These are phyloP conservation scores for Leptoclinus maculatus DNA, from an alignment of 2,797 vertebrate genomes.

Conservation along the genomic window DNA sequence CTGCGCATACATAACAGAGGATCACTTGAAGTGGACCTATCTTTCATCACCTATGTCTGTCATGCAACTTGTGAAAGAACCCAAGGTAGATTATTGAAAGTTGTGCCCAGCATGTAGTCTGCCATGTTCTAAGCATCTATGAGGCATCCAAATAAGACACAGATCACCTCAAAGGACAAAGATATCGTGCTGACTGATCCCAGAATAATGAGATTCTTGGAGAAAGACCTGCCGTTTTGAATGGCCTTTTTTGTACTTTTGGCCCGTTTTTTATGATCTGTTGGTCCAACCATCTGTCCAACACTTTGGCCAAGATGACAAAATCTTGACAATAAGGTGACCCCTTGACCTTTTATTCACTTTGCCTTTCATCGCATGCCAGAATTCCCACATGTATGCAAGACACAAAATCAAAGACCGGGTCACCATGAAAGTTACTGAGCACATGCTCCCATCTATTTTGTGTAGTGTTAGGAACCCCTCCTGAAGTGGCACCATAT, in stretches of 20 bases:
- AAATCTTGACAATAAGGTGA: constrained; percentile 25
- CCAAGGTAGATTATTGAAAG: neutral
- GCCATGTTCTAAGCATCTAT: neutral
- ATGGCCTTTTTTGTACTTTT: neutral
- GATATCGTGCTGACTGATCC: neutral
- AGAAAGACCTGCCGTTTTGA: neutral
- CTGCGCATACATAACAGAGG: neutral
- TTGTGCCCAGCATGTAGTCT: neutral
- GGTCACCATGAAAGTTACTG: neutral
- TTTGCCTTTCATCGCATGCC: neutral
- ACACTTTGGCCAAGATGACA: constrained; percentile 7
- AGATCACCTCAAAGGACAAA: neutral
- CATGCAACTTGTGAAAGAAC: neutral
- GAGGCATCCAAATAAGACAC: neutral
- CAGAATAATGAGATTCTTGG: neutral
- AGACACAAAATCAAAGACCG: neutral
- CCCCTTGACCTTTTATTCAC: constrained; percentile 5
- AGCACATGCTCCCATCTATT: neutral
- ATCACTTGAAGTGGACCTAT: neutral
- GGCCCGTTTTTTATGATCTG: constrained; percentile 8
- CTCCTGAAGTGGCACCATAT: constrained; percentile 62
- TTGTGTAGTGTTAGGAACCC: constrained; percentile 4
- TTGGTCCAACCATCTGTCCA: constrained; percentile 44
- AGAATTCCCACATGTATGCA: neutral
- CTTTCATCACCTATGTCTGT: neutral